Conservation (phyloP, 2,888 invertebrate species). For the Napeogenes inachia region DNA sequence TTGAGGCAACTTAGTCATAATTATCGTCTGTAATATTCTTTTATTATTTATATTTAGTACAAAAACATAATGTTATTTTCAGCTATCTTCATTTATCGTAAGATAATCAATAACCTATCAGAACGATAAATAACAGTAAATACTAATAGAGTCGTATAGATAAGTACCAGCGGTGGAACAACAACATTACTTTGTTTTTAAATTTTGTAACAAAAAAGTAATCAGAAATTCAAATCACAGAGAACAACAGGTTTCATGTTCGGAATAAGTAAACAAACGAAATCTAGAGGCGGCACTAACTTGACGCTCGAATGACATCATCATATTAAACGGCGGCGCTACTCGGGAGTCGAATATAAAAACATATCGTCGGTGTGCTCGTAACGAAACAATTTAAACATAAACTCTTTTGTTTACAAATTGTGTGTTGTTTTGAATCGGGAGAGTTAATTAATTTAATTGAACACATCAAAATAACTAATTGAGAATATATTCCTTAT, state of each 20-base stretch:
- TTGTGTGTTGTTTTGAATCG: constrained; percentile 22
- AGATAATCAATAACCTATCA: constrained; percentile 15
- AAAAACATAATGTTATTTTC: neutral
- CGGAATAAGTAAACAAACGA: constrained; percentile 40
- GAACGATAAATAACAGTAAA: constrained; percentile 18
- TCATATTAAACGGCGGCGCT: constrained; percentile 31
- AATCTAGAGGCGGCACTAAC: constrained; percentile 32
- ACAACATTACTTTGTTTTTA: constrained; percentile 5
- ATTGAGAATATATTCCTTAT: too few relatives aligned
- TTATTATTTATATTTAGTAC: too few relatives aligned
- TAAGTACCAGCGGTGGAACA: constrained; percentile 20
- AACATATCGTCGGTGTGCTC: constrained; percentile 31
- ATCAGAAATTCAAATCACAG: constrained; percentile 37
- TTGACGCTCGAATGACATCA: constrained; percentile 36
- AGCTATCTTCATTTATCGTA: constrained; percentile 6
- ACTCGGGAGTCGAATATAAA: constrained; percentile 31
- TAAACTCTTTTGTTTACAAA: constrained; percentile 37
- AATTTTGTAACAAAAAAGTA: constrained; percentile 24
- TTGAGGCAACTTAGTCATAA: neutral
- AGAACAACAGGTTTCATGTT: constrained; percentile 43
- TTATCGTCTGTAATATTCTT: too few relatives aligned
- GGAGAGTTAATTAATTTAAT: too few relatives aligned
- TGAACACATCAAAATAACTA: too few relatives aligned
- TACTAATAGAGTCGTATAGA: constrained; percentile 25
- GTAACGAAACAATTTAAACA: constrained; percentile 18